Base-by-base conservation (phyloP, 2,113 vertebrate genomes). In the Seriola aureovittata region DNA sequence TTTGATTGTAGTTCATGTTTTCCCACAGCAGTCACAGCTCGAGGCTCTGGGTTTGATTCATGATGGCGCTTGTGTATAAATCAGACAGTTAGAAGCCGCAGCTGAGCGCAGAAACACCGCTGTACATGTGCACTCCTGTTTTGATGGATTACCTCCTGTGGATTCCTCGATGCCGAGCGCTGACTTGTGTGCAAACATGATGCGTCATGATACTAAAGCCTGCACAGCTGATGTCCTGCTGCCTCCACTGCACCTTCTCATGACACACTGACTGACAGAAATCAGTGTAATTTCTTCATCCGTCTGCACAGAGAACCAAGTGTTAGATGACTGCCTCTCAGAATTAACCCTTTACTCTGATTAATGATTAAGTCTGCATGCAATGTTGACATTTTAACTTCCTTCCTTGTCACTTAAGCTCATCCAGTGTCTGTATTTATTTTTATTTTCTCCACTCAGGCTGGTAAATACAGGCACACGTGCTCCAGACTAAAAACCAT, bases 111-210 rank as follows among this genome's bases (percentile, higher is more conserved):
- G 42, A 71, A 68, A 87, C 54, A 67, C 76, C 57, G 2, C 23
- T 0, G 29, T 59, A 10, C 74, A 66, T 74, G 82, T 76, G 70
- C 48, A 40, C 59, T 81, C 78, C 80, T 84, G 80, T 72, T 59
- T 19, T 8, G 13, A 71, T 12, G 2, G 32, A 60, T 72, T 3
- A 34, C 40, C 54, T 62, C 32, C 19, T 46, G 59, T 52, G 63
- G 57, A 62, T 40, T 25, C 17, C 66, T 4, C n/a, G 64, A 50
- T 0, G 38, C 25, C 40, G 25, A 73, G 62, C 29, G 0, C 65
- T 5, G 64, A 54, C 16, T 67, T 71, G 6, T 42, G 50, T 71
- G 36, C 54, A 64, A 88, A 90, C 81, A 73, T 3, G 19, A 63
- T 32, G 71, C 21, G 11, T 81, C 75, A 59, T 7, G 29, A 72